These are phyloP conservation scores for Pristionchus japonicus DNA, from an alignment of 2,888 invertebrate species.

Conservation along the genomic window DNA sequence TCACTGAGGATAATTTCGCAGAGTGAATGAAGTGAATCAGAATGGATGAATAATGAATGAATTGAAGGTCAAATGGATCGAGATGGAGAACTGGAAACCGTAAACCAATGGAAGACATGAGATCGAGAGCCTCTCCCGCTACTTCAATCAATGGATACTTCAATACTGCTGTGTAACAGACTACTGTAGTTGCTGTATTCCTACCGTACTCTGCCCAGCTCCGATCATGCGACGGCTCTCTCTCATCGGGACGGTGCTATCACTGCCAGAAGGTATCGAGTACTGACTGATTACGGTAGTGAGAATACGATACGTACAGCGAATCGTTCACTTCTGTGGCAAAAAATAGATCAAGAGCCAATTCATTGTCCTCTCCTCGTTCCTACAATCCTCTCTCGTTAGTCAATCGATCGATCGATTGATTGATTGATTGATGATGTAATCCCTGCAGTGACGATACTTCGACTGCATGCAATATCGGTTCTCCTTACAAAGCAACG, in stretches of 20 bases:
- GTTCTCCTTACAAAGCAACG: constrained; percentile 9
- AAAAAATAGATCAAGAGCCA: background rate
- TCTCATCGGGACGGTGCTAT: background rate
- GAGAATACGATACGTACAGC: background rate
- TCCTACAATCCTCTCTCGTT: constrained; percentile 1
- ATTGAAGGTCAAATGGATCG: background rate
- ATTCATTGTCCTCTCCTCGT: background rate
- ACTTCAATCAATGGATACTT: background rate
- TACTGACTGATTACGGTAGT: too few species aligned
- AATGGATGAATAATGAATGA: background rate
- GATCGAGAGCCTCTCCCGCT: background rate
- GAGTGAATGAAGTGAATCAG: too few species aligned
- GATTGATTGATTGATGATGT: background rate
- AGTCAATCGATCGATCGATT: background rate
- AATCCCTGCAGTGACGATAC: background rate
- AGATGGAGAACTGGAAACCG: background rate
- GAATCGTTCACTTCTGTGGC: background rate
- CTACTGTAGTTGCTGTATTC: background rate
- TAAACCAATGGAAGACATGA: background rate
- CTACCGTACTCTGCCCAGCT: background rate
- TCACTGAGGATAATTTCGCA: background rate
- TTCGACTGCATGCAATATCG: background rate
- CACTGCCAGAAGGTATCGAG: background rate
- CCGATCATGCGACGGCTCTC: background rate
- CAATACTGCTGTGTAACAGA: background rate